Conservation (phyloP, 2,888 invertebrate species). For the Atrina japonica region DNA sequence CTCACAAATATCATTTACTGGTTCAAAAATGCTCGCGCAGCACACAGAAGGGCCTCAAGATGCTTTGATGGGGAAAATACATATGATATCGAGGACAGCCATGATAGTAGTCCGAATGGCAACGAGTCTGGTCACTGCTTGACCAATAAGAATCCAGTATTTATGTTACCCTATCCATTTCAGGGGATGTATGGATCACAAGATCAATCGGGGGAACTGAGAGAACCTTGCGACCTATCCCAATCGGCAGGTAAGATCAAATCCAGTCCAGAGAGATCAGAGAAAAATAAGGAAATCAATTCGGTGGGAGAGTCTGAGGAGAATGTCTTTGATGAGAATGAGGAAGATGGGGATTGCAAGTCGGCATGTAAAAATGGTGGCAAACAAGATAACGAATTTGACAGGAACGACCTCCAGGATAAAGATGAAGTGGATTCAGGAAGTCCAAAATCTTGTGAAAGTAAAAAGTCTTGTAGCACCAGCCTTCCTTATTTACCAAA, state of each 20-base stretch:
- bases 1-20: slow-evolving; percentile 93
- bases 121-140: slow-evolving; percentile 21
- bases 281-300: slow-evolving; percentile 3
- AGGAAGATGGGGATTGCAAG: neutral
- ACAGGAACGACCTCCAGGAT: neutral
- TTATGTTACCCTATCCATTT: slow-evolving; percentile 75
- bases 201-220: slow-evolving; percentile 32
- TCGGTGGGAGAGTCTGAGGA: neutral
- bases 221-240: slow-evolving; percentile 64
- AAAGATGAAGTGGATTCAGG: slow-evolving; percentile 12
- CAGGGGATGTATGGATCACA: slow-evolving; percentile 40
- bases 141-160: slow-evolving; percentile 76
- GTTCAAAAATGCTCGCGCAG: slow-evolving; percentile 98
- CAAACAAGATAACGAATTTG: slow-evolving; percentile 7
- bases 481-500: slow-evolving; percentile 76
- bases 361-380: neutral
- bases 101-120: slow-evolving; percentile 42
- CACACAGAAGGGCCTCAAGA: slow-evolving; percentile 90
- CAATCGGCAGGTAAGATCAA: slow-evolving; percentile 42
- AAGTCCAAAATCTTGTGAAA: slow-evolving; percentile 5
- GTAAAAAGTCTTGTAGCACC: slow-evolving; percentile 16
- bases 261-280: neutral
- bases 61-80: slow-evolving; percentile 64
- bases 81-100: slow-evolving; percentile 69
- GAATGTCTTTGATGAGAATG: neutral